Conservation (phyloP, 2,888 invertebrate genomes). For the Eilema caniola region DNA sequence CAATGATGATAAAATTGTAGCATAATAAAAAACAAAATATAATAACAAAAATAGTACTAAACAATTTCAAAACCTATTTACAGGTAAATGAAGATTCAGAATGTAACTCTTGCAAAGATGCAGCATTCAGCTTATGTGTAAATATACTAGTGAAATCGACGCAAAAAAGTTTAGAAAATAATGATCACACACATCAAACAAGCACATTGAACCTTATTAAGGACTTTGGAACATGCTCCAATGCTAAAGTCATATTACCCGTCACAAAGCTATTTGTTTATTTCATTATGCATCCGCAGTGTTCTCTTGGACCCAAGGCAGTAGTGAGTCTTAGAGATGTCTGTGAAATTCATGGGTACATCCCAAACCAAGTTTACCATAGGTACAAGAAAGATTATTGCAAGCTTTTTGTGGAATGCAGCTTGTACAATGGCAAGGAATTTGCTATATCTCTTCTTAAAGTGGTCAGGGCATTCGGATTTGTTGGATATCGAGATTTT, state of each 20-base stretch:
- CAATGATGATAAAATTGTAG: too few relatives aligned
- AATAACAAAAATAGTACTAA: not conserved
- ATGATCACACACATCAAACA: conserved; percentile 84
- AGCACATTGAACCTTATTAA: conserved; percentile 84
- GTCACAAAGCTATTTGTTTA: conserved; percentile 86
- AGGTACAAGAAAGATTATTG: conserved; percentile 89
- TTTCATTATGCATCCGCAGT: conserved; percentile 89
- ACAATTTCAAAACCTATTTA: conserved; percentile 41
- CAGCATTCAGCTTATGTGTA: conserved; percentile 71
- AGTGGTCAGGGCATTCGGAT: conserved; percentile 90
- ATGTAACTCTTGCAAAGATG: conserved; percentile 66
- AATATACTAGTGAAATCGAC: conserved; percentile 79
- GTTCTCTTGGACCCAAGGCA: conserved; percentile 86
- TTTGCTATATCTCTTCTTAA: conserved; percentile 87
- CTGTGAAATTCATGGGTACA: conserved; percentile 83
- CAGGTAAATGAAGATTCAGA: conserved; percentile 63
- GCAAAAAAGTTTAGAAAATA: conserved; percentile 80
- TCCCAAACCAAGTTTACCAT: conserved; percentile 87
- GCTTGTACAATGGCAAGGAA: conserved; percentile 86
- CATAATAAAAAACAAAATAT: too few relatives aligned
- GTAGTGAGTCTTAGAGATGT: conserved; percentile 86
- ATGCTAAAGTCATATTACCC: conserved; percentile 75
- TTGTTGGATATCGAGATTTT: conserved; percentile 89
- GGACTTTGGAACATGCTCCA: conserved; percentile 76
- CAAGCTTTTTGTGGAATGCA: conserved; percentile 87